phyloP scores from a whole-genome alignment of 2,797 vertebrate genomes.

The Tenualosa ilisha region DNA sequence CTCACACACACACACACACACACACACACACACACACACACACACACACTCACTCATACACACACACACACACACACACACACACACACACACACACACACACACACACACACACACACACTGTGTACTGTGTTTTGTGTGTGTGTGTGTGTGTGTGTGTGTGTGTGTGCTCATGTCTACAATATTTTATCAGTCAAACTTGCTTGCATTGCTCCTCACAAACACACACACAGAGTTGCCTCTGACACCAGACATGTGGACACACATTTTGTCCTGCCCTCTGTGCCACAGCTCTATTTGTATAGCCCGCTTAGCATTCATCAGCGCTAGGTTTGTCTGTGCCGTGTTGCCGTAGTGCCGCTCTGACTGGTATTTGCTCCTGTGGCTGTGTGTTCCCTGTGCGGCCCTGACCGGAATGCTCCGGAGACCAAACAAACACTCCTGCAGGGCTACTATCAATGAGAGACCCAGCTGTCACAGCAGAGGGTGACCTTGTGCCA shows the following conservation, averaged over 20 bases:
- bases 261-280: not conserved
- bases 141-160: no score
- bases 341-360: not conserved
- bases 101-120: slow-evolving; percentile 26
- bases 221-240: no score
- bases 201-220: no score
- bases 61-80: not conserved
- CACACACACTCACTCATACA: not conserved
- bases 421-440: not conserved
- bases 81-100: not conserved
- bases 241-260: not conserved
- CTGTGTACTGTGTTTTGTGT: no score
- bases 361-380: not conserved
- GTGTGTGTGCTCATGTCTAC: no score
- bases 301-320: not conserved
- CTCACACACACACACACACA: not conserved
- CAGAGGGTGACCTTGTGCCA: no score
- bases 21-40: not conserved
- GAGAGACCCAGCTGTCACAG: not conserved
- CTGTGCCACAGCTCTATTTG: not conserved
- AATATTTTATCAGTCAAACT: no score
- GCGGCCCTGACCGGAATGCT: not conserved
- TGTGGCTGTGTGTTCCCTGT: not conserved
- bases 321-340: not conserved
- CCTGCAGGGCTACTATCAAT: not conserved